Percentiles rank a stretch among this genome's conserved stretches.
Conservation (phyloP, 1,140 invertebrate genomes). For the Metopolophium dirhodum region DNA sequence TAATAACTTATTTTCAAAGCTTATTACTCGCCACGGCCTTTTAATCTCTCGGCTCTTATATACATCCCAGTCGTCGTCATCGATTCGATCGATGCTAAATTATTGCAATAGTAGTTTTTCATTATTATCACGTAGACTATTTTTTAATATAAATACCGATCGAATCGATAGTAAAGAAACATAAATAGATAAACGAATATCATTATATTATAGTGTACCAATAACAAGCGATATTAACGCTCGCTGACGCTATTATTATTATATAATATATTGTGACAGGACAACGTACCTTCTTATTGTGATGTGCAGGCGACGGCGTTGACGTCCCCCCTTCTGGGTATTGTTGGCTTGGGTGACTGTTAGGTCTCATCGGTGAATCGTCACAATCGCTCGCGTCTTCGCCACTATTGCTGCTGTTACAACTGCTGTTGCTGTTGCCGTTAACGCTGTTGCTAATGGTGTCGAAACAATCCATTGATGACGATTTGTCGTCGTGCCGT, state of each 20-base stretch:
- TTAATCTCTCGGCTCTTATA: not conserved
- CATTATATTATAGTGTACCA: not conserved
- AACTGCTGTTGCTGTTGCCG: not conserved
- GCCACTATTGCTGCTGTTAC: not conserved
- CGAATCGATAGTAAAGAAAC: slow-evolving; percentile 28
- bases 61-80: not conserved
- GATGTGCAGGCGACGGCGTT: not conserved
- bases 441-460: not conserved
- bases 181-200: not conserved
- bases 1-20: slow-evolving; percentile 43
- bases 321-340: not conserved
- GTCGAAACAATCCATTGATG: not conserved
- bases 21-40: slow-evolving; percentile 13
- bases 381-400: slow-evolving; percentile 24
- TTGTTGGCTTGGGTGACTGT: not conserved
- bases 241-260: not conserved
- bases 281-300: slow-evolving; percentile 4
- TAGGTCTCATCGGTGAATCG: not conserved
- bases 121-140: slow-evolving; percentile 15
- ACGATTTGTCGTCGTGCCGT: slow-evolving; percentile 1
- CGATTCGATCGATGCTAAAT: slow-evolving; percentile 49
- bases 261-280: not conserved
- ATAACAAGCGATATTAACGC: not conserved
- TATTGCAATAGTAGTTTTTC: slow-evolving; percentile 29
- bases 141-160: slow-evolving; percentile 51